Base-by-base conservation (phyloP, 2,888 invertebrate species). In the Sceliomorpha sp. region DNA sequence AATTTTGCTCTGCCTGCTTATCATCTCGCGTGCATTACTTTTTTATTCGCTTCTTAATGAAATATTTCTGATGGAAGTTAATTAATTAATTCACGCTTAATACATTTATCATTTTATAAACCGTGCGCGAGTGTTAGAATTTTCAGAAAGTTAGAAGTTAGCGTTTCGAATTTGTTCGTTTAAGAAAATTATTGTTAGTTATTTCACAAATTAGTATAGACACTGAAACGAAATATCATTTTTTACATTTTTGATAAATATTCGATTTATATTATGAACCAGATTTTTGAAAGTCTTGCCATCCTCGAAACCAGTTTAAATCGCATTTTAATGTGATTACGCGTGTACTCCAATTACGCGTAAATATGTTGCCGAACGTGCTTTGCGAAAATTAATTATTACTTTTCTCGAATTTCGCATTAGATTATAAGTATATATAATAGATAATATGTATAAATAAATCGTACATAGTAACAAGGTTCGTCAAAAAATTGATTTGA, bases 311-410 rank as follows among this genome's bases (percentile, higher is more conserved):
- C 76, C 75, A 63, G 77, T 76, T 79, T 70, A 42, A 67, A 71
- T 73, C 68, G 62, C 68, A 63, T 74, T 37, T 70, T 67, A 72
- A 60, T 64, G 68, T 51, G 72, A 73, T 76, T n/a, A n/a, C n/a
- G n/a, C n/a, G n/a, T n/a, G n/a, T n/a, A n/a, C 76, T 76, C 75
- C 73, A 75, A 78, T 77, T 77, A 76, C 78, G 73, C 66, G 71
- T 62, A 48, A 51, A 68, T 48, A 67, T 51, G 69, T 55, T 60
- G 59, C 45, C 55, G 44, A 59, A 44, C 50, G 53, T 64, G 48
- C 70, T 59, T 70, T 24, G 55, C 64, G 70, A 50, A 64, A 70
- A 70, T 62, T 56, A 64, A 66, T 66, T 70, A 50, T 45, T 62
- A 56, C 55, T 70, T 66, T 70, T 55, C 55, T 64, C 59, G 55